Conservation (phyloP, 1,140 invertebrate genomes). For the Leptinotarsa lineolata region DNA sequence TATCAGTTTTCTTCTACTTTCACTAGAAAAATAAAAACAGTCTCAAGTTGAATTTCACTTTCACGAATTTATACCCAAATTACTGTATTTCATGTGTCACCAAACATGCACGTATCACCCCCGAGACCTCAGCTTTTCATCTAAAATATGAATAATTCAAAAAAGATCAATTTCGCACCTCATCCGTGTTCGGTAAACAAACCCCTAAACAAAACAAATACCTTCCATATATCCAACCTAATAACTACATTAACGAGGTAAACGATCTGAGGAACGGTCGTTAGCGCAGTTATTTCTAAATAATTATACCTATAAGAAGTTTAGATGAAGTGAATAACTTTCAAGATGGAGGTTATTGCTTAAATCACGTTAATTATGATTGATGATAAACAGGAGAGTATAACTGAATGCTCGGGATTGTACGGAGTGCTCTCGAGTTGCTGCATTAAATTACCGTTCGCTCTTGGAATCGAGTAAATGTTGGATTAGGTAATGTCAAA, state of each 20-base stretch:
- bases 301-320: conserved; percentile 37
- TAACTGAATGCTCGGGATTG: conserved; percentile 12
- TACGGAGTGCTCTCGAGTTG: background rate
- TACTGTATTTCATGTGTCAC: background rate
- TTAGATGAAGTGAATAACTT: conserved; percentile 30
- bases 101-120: background rate
- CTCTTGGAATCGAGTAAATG: background rate
- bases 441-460: background rate
- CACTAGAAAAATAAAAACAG: no score
- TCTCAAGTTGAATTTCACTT: no score
- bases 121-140: background rate
- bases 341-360: conserved; percentile 26
- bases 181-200: conserved; percentile 15
- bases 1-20: no score
- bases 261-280: conserved; percentile 31
- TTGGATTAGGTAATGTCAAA: background rate
- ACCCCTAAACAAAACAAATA: conserved; percentile 24
- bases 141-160: background rate
- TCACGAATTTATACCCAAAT: no score
- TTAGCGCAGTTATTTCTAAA: conserved; percentile 31
- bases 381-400: conserved; percentile 35
- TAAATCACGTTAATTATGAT: conserved; percentile 37
- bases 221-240: conserved; percentile 13
- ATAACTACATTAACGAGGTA: conserved; percentile 30
- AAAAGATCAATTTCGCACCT: conserved; percentile 6